Evolutionary conservation across 2,888 invertebrate genomes (phyloP), one percentile per base, ranked within the genome.

Genomic region (Teleiodes luculella): DNA sequence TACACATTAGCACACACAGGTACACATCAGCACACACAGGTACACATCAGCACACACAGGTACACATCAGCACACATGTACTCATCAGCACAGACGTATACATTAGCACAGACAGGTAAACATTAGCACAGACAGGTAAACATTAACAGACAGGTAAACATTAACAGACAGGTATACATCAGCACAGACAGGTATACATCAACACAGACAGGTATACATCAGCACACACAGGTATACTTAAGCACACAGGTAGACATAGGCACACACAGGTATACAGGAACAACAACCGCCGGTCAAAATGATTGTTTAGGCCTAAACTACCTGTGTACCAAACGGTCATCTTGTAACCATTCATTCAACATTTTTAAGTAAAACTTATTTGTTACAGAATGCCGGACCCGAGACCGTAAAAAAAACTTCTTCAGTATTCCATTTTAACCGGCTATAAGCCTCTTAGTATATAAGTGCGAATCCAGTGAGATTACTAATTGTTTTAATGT

Each of bases 11-110:
- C 4, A n/a, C n/a, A n/a, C 3, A 35, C 72, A 7, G n/a, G n/a
- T n/a, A n/a, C 83, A 81, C 41, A 78, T 94, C 59, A 91, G 86
- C 59, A 92, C 94, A 66, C 92, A 93, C 68, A 78, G 87, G 93
- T 93, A 76, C 72, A 10, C 13, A 14, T 14, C 7, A 37, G 86
- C 58, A 92, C 94, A 66, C 92, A 93, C 68, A 78, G 86, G 93
- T 93, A 76, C 5, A 14, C 35, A 35, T n/a, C 10, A 4, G n/a
- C 4, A n/a, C n/a, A n/a, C 3, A 35, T n/a, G n/a, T n/a, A n/a
- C 72, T 3, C 53, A 80, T 92, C 58, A 68, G 70, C 48, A 80
- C 91, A 2, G 80, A 84, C 39, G 81, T 87, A 11, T 83, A 81
- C 41, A 78, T 94, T 59, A 91, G 86, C 59, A 92, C 94, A 66